Evolutionary conservation across 2,888 invertebrate genomes (phyloP), one percentile per base, ranked within the genome.

Genomic region (Caenorhabditis afra): DNA sequence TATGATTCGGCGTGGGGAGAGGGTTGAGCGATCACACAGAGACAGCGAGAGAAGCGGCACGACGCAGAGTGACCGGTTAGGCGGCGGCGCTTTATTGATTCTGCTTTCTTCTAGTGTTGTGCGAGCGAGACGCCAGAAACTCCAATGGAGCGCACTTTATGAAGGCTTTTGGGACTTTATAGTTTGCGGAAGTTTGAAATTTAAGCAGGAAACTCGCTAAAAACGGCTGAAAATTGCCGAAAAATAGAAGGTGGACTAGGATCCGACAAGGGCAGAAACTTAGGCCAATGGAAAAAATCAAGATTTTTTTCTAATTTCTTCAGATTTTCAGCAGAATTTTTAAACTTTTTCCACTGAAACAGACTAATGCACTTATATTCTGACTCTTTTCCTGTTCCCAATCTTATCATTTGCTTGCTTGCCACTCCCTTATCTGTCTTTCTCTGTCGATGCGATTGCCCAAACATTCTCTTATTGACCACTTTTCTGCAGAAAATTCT

Each of bases 51-150:
- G 14, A 44, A 44, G 44, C 18, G 11, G 23, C 23, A 66, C 50
- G 59, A 66, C 66, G 74, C 66, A 66, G 61, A 61, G 37, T 61
- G 61, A 61, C 55, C 61, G 74, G 74, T 74, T 59, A 71, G 66
- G 49, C 23, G 5, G 58, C 10, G 50, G 44, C 52, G 61, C 58
- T 70, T 61, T 70, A 70, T 61, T 70, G 53, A 61, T 70, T 59
- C 61, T 66, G 64, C 64, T 41, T 45, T 47, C 62, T 7, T 7
- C 16, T 18, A 12, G 55, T 55, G 53, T 53, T 47, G 23, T 44
- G 53, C 45, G 57, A 23, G 10, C 1, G 23, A 29, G 29, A 23
- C 52, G 23, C n/a, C 11, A 52, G 22, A 52, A 23, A 52, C 14
- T 44, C 23, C 29, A 22, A 10, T 18, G 23, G 62, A 14, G 62